These are phyloP conservation scores for Sitodiplosis mosellana DNA, from an alignment of 1,140 invertebrate species.

Conservation along the genomic window DNA sequence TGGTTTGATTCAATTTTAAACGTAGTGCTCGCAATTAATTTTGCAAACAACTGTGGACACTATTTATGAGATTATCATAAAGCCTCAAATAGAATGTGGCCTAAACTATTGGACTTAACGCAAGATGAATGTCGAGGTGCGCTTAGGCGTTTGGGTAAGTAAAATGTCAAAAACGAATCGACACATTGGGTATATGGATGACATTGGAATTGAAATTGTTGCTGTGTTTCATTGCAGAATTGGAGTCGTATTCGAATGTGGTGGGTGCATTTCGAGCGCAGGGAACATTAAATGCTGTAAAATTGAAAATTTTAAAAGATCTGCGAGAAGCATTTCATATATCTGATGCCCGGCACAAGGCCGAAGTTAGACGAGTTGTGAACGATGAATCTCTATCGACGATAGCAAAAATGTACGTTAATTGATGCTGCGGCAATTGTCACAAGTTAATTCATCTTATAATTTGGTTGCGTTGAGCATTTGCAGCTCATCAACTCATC, in stretches of 20 bases:
- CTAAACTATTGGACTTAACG: slow-evolving; percentile 50
- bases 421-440: no score
- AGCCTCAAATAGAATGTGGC: slow-evolving; percentile 46
- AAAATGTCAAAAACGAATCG: slow-evolving; percentile 10
- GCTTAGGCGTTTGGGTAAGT: slow-evolving; percentile 62
- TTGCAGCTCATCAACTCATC: no score
- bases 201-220: slow-evolving; percentile 4
- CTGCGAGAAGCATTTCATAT: slow-evolving; percentile 67
- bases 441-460: no score
- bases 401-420: slow-evolving; percentile 70
- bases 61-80: slow-evolving; percentile 9
- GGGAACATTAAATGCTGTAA: slow-evolving; percentile 65
- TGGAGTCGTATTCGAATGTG: slow-evolving; percentile 77
- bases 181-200: no score
- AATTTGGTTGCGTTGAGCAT: no score
- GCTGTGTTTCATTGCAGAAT: slow-evolving; percentile 40
- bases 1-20: no score
- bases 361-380: slow-evolving; percentile 72
- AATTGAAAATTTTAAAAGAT: slow-evolving; percentile 67
- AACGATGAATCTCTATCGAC: slow-evolving; percentile 78
- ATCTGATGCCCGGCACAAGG: slow-evolving; percentile 71
- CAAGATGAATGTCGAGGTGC: slow-evolving; percentile 71
- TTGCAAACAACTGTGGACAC: not conserved
- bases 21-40: no score
- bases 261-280: slow-evolving; percentile 81